These are phyloP conservation scores for Pegoplata infirma DNA, from an alignment of 2,888 invertebrate species.

Conservation along the genomic window DNA sequence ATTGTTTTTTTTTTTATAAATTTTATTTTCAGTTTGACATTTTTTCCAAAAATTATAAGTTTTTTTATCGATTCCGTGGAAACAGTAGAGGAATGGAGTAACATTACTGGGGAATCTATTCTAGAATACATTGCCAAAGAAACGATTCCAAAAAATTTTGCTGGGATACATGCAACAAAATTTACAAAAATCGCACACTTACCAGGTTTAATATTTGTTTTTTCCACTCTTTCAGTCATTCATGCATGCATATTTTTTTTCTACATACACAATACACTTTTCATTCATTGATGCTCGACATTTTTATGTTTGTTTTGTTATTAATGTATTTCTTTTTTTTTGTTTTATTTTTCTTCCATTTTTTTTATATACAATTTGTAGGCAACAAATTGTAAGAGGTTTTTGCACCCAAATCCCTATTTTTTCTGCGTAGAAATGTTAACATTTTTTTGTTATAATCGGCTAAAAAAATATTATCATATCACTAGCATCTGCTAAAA, in stretches of 20 bases:
- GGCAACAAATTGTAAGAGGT: background rate
- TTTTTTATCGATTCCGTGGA: too few relatives aligned
- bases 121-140: too few relatives aligned
- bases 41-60: too few relatives aligned
- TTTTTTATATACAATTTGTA: background rate
- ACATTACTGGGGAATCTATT: too few relatives aligned
- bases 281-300: constrained; percentile 38
- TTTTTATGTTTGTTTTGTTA: constrained; percentile 33
- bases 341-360: background rate
- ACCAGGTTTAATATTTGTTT: constrained; percentile 36
- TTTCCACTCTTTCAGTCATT: constrained; percentile 11
- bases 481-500: constrained; percentile 17
- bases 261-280: background rate
- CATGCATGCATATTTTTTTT: constrained; percentile 19
- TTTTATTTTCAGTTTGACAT: too few relatives aligned
- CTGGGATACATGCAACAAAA: constrained; percentile 25
- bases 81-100: too few relatives aligned
- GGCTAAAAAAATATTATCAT: constrained; percentile 9
- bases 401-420: constrained; percentile 12
- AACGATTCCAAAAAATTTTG: too few relatives aligned
- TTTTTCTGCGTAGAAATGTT: constrained; percentile 20
- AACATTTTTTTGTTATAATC: constrained; percentile 4
- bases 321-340: background rate
- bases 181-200: constrained; percentile 32
- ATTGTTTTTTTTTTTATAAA: too few relatives aligned